Evolutionary conservation across 2,888 invertebrate species (phyloP).

Genomic region (Lithophane semibrunnea): DNA sequence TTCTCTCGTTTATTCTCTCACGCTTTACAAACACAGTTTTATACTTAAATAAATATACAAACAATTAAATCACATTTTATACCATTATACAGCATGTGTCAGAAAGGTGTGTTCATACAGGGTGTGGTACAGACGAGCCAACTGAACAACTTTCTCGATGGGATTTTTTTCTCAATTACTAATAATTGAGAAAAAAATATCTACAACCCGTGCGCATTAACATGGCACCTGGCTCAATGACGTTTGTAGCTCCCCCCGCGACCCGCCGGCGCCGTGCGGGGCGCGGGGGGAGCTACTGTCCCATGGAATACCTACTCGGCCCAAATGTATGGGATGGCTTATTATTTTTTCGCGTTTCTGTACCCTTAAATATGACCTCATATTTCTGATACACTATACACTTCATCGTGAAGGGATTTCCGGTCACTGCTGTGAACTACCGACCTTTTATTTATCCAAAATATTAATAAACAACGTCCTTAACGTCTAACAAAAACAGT

Average conservation of each 20-base stretch:
- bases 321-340: background rate
- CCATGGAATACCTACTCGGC: background rate
- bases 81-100: background rate
- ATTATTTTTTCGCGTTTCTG: too few species aligned
- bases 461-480: background rate
- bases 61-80: slow-evolving; percentile 3
- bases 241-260: too few species aligned
- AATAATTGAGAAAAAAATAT: too few species aligned
- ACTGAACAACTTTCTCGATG: background rate
- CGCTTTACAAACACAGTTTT: background rate
- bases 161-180: too few species aligned
- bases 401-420: background rate
- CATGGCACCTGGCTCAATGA: too few species aligned
- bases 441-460: background rate
- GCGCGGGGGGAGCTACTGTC: too few species aligned
- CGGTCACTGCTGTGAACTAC: too few species aligned
- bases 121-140: background rate
- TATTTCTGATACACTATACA: background rate
- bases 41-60: slow-evolving; percentile 11
- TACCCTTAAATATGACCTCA: too few species aligned
- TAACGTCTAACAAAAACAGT: background rate
- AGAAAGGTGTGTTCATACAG: background rate
- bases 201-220: too few species aligned
- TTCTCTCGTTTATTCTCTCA: slow-evolving; percentile 9
- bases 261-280: too few species aligned